Conservation (phyloP, 2,797 vertebrate species). For the Loriculus beryllinus region DNA sequence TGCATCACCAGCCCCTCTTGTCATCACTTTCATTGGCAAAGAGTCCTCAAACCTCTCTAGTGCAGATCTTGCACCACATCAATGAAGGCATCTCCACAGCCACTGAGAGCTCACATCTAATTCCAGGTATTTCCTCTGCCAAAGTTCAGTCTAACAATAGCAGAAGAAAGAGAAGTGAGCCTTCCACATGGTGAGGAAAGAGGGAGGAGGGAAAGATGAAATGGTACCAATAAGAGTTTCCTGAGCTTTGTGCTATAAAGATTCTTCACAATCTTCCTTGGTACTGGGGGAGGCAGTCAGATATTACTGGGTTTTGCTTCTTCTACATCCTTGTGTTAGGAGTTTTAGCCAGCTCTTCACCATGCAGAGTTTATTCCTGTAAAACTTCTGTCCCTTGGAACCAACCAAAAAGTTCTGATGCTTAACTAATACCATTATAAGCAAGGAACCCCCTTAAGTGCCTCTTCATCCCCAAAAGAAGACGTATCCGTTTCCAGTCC, state of each 20-base stretch:
- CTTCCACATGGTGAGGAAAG: not conserved
- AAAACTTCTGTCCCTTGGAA: conserved; percentile 3
- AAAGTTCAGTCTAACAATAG: not conserved
- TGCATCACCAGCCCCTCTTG: conserved; percentile 2
- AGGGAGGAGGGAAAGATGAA: not conserved
- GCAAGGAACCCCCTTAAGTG: not conserved
- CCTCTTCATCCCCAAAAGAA: not conserved
- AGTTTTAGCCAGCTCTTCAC: conserved; percentile 35
- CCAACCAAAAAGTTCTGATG: not conserved
- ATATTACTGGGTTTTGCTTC: not conserved
- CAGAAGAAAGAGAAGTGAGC: not conserved
- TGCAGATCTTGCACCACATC: not conserved
- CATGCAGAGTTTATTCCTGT: not conserved
- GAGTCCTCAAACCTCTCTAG: not conserved
- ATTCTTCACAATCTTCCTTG: not conserved
- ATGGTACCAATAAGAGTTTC: not conserved
- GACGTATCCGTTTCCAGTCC: not conserved
- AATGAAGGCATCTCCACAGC: not conserved
- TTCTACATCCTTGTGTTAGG: not conserved
- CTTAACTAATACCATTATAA: conserved; percentile 6
- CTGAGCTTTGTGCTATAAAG: not conserved
- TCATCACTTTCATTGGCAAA: not conserved
- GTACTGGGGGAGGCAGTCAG: not conserved
- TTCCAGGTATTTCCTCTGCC: conserved; percentile 6
- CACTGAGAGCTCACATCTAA: not conserved